These are phyloP conservation scores for Lycaena phlaeas DNA, from an alignment of 2,888 invertebrate species.

Conservation along the genomic window DNA sequence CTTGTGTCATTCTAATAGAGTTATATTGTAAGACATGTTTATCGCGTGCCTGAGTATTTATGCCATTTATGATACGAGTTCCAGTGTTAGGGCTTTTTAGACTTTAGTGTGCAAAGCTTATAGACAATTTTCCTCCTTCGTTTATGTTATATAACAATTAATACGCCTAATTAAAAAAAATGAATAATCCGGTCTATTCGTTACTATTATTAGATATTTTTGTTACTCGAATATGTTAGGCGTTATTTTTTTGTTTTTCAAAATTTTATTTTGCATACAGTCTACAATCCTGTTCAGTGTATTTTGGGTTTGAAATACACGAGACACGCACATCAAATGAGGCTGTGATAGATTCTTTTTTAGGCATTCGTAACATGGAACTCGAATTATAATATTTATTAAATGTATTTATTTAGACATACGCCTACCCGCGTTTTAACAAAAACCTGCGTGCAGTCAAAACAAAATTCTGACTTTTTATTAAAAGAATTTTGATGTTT, in stretches of 20 bases:
- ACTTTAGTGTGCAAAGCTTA: conserved; percentile 20
- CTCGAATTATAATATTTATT: conserved; percentile 46
- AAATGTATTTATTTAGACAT: conserved; percentile 21
- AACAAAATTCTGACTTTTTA: no score
- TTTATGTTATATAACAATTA: background rate
- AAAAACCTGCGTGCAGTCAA: background rate
- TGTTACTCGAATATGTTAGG: background rate
- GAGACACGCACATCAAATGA: conserved; percentile 55
- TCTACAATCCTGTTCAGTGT: conserved; percentile 25
- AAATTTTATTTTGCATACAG: conserved; percentile 23
- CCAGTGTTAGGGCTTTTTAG: conserved; percentile 18
- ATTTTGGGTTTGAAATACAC: conserved; percentile 29
- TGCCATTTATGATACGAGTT: conserved; percentile 36
- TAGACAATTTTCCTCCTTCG: conserved; percentile 2
- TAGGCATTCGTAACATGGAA: conserved; percentile 27
- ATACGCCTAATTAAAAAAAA: background rate
- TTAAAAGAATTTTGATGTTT: no score
- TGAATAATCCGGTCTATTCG: no score
- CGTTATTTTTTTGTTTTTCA: conserved; percentile 4
- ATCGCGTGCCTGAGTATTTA: no score
- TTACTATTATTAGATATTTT: no score
- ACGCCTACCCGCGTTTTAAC: background rate
- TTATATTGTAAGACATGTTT: no score
- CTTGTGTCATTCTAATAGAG: no score
- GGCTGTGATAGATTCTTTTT: conserved; percentile 64